Conservation (phyloP, 2,797 vertebrate species). For the Anableps anableps region DNA sequence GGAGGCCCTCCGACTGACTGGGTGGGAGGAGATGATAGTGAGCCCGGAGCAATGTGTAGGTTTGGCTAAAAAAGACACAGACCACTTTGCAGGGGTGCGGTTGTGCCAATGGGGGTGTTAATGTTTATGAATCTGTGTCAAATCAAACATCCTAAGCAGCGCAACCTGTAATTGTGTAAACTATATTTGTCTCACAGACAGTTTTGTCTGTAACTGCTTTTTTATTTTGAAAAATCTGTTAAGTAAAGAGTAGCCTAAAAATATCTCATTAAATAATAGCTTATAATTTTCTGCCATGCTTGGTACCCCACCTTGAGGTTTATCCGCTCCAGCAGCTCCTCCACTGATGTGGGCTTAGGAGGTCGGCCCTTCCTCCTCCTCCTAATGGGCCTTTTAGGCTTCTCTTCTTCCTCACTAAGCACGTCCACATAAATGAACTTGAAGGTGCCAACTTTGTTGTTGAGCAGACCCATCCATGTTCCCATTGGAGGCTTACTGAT, state of each 20-base stretch:
- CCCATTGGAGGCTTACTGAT: constrained; percentile 99
- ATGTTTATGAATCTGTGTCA: constrained; percentile 50
- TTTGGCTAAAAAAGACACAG: constrained; percentile 47
- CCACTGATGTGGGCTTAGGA: constrained; percentile 95
- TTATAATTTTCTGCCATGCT: background rate
- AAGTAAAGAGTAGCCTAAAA: background rate
- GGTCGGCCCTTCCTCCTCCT: constrained; percentile 91
- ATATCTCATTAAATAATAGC: background rate
- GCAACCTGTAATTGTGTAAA: constrained; percentile 40
- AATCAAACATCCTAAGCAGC: constrained; percentile 42
- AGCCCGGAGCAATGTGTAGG: constrained; percentile 33
- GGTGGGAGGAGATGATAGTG: constrained; percentile 49
- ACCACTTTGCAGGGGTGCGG: constrained; percentile 37
- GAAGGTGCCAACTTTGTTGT: constrained; percentile 99
- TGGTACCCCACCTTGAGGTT: constrained; percentile 88
- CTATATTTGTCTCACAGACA: constrained; percentile 41
- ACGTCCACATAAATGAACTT: constrained; percentile 99
- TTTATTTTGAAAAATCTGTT: background rate
- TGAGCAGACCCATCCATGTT: constrained; percentile 98
- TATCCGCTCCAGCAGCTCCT: constrained; percentile 95
- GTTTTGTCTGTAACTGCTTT: constrained; percentile 15
- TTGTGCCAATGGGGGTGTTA: constrained; percentile 54
- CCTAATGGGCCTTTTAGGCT: constrained; percentile 91
- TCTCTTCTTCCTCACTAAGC: constrained; percentile 93
- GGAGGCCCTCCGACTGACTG: constrained; percentile 23